Conservation (phyloP, 2,888 invertebrate genomes). For the Tinea pellionella region DNA sequence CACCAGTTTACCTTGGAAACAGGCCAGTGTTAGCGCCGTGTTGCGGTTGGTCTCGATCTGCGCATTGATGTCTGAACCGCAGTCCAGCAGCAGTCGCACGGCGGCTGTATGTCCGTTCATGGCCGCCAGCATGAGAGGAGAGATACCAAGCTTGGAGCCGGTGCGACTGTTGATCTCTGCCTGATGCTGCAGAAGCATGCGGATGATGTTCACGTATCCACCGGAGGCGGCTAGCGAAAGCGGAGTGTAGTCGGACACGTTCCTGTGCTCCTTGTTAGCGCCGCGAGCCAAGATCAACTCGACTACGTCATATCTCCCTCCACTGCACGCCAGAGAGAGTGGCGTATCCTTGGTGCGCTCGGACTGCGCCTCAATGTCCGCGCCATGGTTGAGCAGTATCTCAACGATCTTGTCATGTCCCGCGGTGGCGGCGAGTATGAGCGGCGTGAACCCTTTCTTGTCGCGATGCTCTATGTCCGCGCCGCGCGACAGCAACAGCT, state of each 20-base stretch:
- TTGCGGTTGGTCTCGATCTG: slow-evolving; percentile 99
- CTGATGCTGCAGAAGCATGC: slow-evolving; percentile 90
- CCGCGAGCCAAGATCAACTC: slow-evolving; percentile 88
- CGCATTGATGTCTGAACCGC: slow-evolving; percentile 99
- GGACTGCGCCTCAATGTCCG: slow-evolving; percentile 98
- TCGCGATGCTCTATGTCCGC: slow-evolving; percentile 98
- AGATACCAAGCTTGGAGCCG: slow-evolving; percentile 97
- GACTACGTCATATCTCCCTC: slow-evolving; percentile 96
- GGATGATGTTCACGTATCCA: slow-evolving; percentile 98
- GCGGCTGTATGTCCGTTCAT: slow-evolving; percentile 96
- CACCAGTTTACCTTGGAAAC: slow-evolving; percentile 92
- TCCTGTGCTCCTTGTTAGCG: slow-evolving; percentile 97
- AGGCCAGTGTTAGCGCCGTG: slow-evolving; percentile 97
- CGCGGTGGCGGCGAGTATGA: slow-evolving; percentile 97
- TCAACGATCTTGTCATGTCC: slow-evolving; percentile 87
- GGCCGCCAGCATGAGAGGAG: slow-evolving; percentile 98
- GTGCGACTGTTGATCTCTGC: slow-evolving; percentile 99
- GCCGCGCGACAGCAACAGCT: slow-evolving; percentile 88
- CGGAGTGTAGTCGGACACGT: slow-evolving; percentile 99
- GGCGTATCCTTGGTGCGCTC: slow-evolving; percentile 99
- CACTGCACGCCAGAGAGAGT: slow-evolving; percentile 95
- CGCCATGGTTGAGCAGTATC: slow-evolving; percentile 90
- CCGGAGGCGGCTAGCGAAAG: slow-evolving; percentile 98
- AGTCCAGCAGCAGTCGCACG: slow-evolving; percentile 93
- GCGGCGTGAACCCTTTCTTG: slow-evolving; percentile 98